Base-by-base conservation (phyloP, 2,888 invertebrate species). In the Orthonevra nobilis region DNA sequence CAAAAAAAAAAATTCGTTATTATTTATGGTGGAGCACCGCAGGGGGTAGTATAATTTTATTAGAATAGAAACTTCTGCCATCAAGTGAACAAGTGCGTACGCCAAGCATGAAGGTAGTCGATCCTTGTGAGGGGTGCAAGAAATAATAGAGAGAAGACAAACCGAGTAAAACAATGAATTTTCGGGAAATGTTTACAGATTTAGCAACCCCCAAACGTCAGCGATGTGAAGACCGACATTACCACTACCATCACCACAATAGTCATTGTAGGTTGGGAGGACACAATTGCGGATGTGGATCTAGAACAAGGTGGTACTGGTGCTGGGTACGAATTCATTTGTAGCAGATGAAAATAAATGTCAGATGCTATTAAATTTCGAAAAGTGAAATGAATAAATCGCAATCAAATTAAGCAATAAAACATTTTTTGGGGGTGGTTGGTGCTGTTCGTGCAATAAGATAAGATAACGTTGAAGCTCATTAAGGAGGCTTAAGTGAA, bases 321-420 rank as follows among this genome's bases (percentile, higher is more conserved):
- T 10, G 56, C 12, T 42, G 56, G 77, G 54, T 77, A 60, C 77
- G 72, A 66, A 72, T 77, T 77, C 77, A 72, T 72, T 72, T 77
- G 77, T 77, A 54, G 46, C 77, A 77, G 64, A 77, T 77, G 77
- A 77, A 77, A 77, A 77, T 77, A 72, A 77, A 77, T 77, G 77
- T 72, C 77, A 77, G 77, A 72, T 70, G 77, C 77, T 77, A 70
- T 77, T 77, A 77, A 77, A 77, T 77, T 77, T 77, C 64, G 58
- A 72, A n/a, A 72, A 77, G 77, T 60, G 77, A 72, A 77, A 77
- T 77, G 77, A 77, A 77, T 77, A 77, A 77, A 77, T 72, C 64
- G 77, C 64, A 77, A 77, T 77, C 72, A 77, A 77, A 77, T 77
- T 77, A 77, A 70, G 64, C 64, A 77, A 72, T 77, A 77, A 77